Evolutionary conservation across 2,797 vertebrate genomes (phyloP), one percentile per base, ranked within the genome.

Genomic region (Kryptolebias ocellatus): DNA sequence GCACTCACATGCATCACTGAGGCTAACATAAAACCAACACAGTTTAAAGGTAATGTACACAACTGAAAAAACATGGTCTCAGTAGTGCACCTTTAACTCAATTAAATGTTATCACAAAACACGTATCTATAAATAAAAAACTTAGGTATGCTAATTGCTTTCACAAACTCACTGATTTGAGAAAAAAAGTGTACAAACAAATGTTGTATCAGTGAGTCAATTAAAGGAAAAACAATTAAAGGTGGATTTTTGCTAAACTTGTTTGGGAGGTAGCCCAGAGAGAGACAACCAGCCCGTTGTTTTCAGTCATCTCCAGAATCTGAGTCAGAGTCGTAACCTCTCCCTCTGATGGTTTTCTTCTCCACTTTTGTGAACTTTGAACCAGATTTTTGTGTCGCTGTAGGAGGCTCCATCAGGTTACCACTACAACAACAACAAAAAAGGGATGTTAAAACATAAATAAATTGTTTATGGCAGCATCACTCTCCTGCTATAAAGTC

Each of bases 311-410:
- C 96, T 63, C 94, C 97, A 71, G 92, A 92, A 56, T 96, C 96
- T 50, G 97, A 97, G 85, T 98, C 97, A 0, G 96, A 97, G 86
- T 97, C 96, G 0, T 96, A 96, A 51, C 86, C 95, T 90, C 94
- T 94, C 59, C 96, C 96, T 95, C 96, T 93, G 90, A 99, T 95
- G 37, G 94, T 96, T 91, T 95, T 98, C 94, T 99, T 99, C 85
- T 99, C 97, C 92, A 98, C 70, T 84, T 98, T 98, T 27, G 94
- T 96, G 81, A 99, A 94, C 86, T 94, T 96, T 83, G 95, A 89
- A 76, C 92, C 93, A 16, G 95, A 91, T 90, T 94, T 97, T 83
- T 97, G 91, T 47, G 84, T 89, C 80, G 88, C 64, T 83, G 95
- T 94, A 62, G 97, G 98, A 44, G 95, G 96, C 44, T 98, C 97